phyloP scores from a whole-genome alignment of 2,797 vertebrate genomes.

The Alectoris magna region DNA sequence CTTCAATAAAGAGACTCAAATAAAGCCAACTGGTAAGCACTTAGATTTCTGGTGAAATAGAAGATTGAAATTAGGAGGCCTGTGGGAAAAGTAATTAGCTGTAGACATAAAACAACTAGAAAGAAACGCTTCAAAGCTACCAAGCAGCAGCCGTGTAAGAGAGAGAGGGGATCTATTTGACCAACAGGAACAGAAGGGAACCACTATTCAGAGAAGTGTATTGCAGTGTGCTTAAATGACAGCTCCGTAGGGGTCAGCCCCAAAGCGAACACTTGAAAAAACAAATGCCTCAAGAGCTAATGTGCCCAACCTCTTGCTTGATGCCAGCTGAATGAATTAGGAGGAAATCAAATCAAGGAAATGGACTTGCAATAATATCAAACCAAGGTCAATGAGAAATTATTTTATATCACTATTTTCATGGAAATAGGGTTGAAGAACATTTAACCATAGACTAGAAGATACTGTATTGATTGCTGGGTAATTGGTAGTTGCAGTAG shows the following conservation, averaged over 20 bases:
- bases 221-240: background rate
- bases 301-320: background rate
- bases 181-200: conserved; percentile 4
- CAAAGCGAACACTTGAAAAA: background rate
- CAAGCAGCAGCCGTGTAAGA: background rate
- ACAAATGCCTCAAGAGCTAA: background rate
- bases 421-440: background rate
- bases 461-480: background rate
- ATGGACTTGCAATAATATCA: background rate
- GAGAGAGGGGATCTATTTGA: background rate
- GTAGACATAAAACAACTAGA: background rate
- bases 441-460: background rate
- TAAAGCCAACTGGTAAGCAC: background rate
- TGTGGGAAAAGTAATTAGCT: conserved; percentile 3
- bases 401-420: background rate
- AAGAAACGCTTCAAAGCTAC: conserved; percentile 9
- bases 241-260: background rate
- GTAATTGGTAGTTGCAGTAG: background rate
- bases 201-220: background rate
- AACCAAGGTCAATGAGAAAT: background rate
- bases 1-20: background rate
- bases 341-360: background rate
- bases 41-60: background rate
- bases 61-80: background rate
- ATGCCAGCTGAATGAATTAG: background rate